phyloP scores from a whole-genome alignment of 2,888 invertebrate genomes.

The Parnassius mnemosyne region DNA sequence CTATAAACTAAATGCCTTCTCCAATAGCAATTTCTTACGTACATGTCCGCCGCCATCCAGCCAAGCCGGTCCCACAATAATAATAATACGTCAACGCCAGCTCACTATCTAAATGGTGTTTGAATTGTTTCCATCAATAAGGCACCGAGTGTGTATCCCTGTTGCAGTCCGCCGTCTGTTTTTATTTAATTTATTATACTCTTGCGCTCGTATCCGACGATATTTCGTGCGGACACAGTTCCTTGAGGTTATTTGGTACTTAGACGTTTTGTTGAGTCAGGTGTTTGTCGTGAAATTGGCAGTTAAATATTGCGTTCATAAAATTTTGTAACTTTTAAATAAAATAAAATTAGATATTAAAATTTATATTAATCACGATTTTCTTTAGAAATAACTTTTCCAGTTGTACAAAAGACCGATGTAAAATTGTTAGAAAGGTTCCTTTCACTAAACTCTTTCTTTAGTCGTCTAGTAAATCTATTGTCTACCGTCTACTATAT shows the following conservation, averaged over 20 bases:
- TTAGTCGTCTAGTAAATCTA: conserved; percentile 27
- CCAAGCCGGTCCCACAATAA: conserved; percentile 54
- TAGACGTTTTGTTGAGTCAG: conserved; percentile 5
- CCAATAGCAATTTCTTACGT: conserved; percentile 25
- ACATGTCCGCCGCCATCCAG: conserved; percentile 8
- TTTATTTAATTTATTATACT: conserved; percentile 46
- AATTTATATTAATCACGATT: no score
- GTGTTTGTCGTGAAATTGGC: conserved; percentile 15
- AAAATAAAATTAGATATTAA: no score
- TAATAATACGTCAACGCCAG: conserved; percentile 76
- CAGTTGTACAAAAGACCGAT: no score
- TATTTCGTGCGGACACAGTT: conserved; percentile 1
- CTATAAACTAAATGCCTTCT: conserved; percentile 27
- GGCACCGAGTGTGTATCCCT: conserved; percentile 67
- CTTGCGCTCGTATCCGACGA: conserved; percentile 17
- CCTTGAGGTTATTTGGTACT: background rate
- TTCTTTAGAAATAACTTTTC: no score
- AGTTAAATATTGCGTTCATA: background rate
- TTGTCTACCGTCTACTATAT: conserved; percentile 21
- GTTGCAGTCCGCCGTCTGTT: conserved; percentile 53
- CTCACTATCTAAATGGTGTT: conserved; percentile 75
- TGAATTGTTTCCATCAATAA: conserved; percentile 79
- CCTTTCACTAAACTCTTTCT: conserved; percentile 19
- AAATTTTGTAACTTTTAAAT: no score
- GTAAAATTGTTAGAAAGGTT: conserved; percentile 3